Percentiles rank a stretch among this genome's conserved stretches.
These are phyloP conservation scores for Menidia menidia DNA, from an alignment of 2,797 vertebrate genomes.

Conservation along the genomic window DNA sequence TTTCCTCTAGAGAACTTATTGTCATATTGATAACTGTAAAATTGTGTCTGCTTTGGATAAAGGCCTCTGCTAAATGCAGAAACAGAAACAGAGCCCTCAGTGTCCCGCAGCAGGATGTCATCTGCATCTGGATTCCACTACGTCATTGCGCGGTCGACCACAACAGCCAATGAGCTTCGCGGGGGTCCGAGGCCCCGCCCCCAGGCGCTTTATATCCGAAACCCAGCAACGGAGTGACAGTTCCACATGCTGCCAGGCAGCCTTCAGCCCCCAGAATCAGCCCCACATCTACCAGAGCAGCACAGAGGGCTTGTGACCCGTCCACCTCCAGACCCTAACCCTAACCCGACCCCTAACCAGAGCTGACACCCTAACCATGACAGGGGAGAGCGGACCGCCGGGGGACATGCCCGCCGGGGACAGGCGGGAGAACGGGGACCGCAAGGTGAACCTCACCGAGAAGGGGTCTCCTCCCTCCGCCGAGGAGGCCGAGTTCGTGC, in stretches of 20 bases:
- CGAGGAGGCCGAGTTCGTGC: slow-evolving; percentile 68
- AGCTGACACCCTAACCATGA: slow-evolving; percentile 43
- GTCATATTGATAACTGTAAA: too few species aligned
- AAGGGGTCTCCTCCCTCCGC: not conserved
- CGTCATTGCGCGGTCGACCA: not conserved
- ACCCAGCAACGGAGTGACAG: slow-evolving; percentile 49
- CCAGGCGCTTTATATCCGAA: slow-evolving; percentile 59
- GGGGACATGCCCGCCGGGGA: slow-evolving; percentile 21
- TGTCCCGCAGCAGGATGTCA: too few species aligned
- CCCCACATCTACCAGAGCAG: too few species aligned
- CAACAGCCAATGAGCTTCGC: slow-evolving; percentile 52
- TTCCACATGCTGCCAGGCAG: slow-evolving; percentile 13
- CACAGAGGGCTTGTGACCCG: too few species aligned
- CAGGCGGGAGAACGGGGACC: slow-evolving; percentile 53
- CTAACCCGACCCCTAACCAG: not conserved
- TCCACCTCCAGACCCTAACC: too few species aligned
- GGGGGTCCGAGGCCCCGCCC: slow-evolving; percentile 49
- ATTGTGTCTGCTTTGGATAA: too few species aligned
- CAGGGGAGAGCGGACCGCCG: slow-evolving; percentile 47
- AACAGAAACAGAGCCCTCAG: too few species aligned
- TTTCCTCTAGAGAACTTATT: too few species aligned
- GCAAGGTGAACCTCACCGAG: slow-evolving; percentile 20
- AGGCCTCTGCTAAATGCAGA: too few species aligned
- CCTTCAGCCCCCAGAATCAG: fast-evolving
- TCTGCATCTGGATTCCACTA: not conserved